Evolutionary conservation across 2,888 invertebrate species (phyloP).

Genomic region (Parnassius apollo): DNA sequence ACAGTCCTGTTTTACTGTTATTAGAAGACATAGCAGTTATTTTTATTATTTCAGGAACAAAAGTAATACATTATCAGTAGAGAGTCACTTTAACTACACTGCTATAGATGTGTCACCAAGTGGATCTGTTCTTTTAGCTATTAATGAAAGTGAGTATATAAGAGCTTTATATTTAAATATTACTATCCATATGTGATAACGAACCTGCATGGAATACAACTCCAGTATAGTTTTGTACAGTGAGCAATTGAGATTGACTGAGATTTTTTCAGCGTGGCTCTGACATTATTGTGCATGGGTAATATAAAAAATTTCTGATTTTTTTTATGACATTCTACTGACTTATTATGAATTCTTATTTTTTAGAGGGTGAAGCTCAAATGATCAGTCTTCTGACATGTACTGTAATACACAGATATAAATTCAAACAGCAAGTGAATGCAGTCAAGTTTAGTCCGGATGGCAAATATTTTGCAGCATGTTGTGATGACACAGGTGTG

Average conservation of each 20-base stretch:
- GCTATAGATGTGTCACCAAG: conserved; percentile 93
- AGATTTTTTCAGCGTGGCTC: no score
- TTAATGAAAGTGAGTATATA: conserved; percentile 88
- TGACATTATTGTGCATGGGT: not conserved
- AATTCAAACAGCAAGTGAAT: conserved; percentile 88
- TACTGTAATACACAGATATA: conserved; percentile 90
- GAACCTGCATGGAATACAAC: no score
- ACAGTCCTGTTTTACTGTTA: no score
- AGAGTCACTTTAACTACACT: conserved; percentile 92
- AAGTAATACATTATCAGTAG: conserved; percentile 92
- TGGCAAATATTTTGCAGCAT: conserved; percentile 95
- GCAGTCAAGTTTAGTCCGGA: conserved; percentile 95
- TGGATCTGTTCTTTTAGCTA: conserved; percentile 90
- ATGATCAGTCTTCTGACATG: conserved; percentile 92
- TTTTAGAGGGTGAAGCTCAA: conserved; percentile 88
- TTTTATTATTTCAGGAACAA: conserved; percentile 86
- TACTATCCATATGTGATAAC: no score
- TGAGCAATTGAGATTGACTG: no score
- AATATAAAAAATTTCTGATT: not conserved
- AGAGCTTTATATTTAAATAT: not conserved
- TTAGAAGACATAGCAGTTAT: no score
- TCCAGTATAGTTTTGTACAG: no score
- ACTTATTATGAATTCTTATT: conserved; percentile 8
- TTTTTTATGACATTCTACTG: not conserved
- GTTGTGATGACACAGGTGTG: conserved; percentile 90